Percentiles rank a stretch among this genome's conserved stretches.
These are phyloP conservation scores for Hymenochirus boettgeri DNA, from an alignment of 2,113 vertebrate species.

Conservation along the genomic window DNA sequence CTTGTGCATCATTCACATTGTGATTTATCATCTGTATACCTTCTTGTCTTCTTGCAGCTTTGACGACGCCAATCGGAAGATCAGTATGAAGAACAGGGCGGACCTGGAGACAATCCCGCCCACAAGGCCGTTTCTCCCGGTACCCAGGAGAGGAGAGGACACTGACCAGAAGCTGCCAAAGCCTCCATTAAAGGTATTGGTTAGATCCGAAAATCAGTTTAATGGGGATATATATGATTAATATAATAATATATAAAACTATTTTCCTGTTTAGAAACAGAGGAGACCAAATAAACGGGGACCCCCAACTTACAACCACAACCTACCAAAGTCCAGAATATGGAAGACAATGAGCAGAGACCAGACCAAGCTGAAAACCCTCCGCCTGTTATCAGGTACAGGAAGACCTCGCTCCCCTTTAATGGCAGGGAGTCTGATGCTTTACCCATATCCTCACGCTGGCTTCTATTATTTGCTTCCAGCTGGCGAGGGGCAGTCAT, in stretches of 20 bases:
- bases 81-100: slow-evolving; percentile 54
- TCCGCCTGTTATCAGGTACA: slow-evolving; percentile 69
- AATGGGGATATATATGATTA: background rate
- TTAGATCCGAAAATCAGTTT: background rate
- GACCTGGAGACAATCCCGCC: slow-evolving; percentile 57
- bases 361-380: slow-evolving; percentile 42
- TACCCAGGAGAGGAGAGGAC: slow-evolving; percentile 56
- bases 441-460: background rate
- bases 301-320: slow-evolving; percentile 62
- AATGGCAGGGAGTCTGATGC: background rate
- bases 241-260: background rate
- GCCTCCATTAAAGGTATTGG: slow-evolving; percentile 61
- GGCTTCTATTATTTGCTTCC: background rate
- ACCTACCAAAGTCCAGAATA: slow-evolving; percentile 47
- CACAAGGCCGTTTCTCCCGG: slow-evolving; percentile 63
- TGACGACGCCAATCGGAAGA: slow-evolving; percentile 51
- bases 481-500: slow-evolving; percentile 79
- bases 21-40: too few species aligned
- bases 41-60: slow-evolving; percentile 56
- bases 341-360: slow-evolving; percentile 19
- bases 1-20: too few species aligned
- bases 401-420: background rate
- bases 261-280: slow-evolving; percentile 47
- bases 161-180: slow-evolving; percentile 44
- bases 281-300: slow-evolving; percentile 63